Percentiles rank a stretch among this genome's conserved stretches.
Evolutionary conservation across 2,797 vertebrate genomes (phyloP).

Genomic region (Crenuchus spilurus): DNA sequence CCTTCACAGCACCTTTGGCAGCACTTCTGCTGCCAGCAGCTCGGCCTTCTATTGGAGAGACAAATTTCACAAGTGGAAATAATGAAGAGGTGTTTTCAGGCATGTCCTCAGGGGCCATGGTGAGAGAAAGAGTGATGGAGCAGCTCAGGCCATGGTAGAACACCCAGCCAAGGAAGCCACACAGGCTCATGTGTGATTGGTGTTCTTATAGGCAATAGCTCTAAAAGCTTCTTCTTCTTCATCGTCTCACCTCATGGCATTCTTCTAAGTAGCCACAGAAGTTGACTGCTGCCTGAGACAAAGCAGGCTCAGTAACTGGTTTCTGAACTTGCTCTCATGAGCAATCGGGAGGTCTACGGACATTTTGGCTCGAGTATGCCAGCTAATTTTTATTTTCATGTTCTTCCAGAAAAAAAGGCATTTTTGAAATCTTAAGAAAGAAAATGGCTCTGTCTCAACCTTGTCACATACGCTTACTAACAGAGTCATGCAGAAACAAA

Average conservation of each 20-base stretch:
- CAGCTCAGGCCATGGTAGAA: slow-evolving; percentile 23
- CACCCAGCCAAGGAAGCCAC: slow-evolving; percentile 8
- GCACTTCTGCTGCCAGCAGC: slow-evolving; percentile 72
- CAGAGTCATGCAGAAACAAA: slow-evolving; percentile 37
- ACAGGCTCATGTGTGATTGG: slow-evolving; percentile 10
- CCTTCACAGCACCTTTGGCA: slow-evolving; percentile 63
- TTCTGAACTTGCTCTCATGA: slow-evolving; percentile 22
- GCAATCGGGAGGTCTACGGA: slow-evolving; percentile 17
- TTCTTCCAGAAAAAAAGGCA: slow-evolving; percentile 6
- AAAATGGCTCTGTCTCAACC: slow-evolving; percentile 46
- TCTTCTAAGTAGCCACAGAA: neutral
- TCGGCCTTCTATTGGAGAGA: slow-evolving; percentile 70
- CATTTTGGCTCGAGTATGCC: slow-evolving; percentile 15
- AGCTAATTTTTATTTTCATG: slow-evolving; percentile 23
- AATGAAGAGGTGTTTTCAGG: slow-evolving; percentile 68
- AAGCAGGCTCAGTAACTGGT: slow-evolving; percentile 8
- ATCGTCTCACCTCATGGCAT: neutral
- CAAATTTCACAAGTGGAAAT: slow-evolving; percentile 75
- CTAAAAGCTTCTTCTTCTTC: slow-evolving; percentile 2
- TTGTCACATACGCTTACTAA: slow-evolving; percentile 34
- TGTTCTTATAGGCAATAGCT: slow-evolving; percentile 1
- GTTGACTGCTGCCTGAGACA: slow-evolving; percentile 9
- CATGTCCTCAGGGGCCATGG: slow-evolving; percentile 65
- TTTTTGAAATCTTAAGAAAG: slow-evolving; percentile 28
- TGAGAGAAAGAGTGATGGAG: slow-evolving; percentile 33